These are phyloP conservation scores for Sphenopsis melanotis DNA, from an alignment of 2,797 vertebrate genomes.

Conservation along the genomic window DNA sequence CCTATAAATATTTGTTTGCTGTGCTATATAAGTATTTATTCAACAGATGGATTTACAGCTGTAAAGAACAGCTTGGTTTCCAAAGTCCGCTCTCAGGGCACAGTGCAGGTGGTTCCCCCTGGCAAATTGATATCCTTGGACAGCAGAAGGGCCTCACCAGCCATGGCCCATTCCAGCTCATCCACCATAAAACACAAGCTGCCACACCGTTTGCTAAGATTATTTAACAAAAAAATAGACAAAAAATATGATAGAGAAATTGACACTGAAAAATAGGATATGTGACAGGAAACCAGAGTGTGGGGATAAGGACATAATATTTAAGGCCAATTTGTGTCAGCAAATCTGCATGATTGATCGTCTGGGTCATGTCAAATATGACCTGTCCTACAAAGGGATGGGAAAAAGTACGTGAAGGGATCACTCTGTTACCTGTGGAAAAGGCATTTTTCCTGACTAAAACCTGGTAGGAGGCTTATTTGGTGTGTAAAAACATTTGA, in stretches of 20 bases:
- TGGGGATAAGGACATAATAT: background rate
- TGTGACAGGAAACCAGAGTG: background rate
- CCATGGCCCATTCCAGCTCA: background rate
- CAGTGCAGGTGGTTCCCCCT: background rate
- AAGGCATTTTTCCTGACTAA: background rate
- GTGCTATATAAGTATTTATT: background rate
- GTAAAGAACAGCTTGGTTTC: background rate
- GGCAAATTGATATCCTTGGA: accelerated
- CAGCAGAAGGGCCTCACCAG: background rate
- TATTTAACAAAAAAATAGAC: background rate
- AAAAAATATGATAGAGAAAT: background rate
- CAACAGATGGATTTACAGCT: background rate
- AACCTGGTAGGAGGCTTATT: background rate
- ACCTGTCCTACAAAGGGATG: background rate
- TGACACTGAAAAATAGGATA: background rate
- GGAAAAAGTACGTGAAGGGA: background rate
- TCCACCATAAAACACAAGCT: background rate
- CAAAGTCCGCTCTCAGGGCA: background rate
- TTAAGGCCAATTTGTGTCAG: background rate
- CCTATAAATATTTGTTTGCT: background rate
- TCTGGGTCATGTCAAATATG: background rate
- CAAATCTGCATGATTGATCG: background rate
- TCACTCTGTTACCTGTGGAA: background rate
- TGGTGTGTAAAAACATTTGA: background rate
- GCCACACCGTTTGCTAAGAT: background rate